Percentiles rank a stretch among this genome's conserved stretches.
phyloP scores from a whole-genome alignment of 2,113 vertebrate genomes.

The Notothenia rossii region DNA sequence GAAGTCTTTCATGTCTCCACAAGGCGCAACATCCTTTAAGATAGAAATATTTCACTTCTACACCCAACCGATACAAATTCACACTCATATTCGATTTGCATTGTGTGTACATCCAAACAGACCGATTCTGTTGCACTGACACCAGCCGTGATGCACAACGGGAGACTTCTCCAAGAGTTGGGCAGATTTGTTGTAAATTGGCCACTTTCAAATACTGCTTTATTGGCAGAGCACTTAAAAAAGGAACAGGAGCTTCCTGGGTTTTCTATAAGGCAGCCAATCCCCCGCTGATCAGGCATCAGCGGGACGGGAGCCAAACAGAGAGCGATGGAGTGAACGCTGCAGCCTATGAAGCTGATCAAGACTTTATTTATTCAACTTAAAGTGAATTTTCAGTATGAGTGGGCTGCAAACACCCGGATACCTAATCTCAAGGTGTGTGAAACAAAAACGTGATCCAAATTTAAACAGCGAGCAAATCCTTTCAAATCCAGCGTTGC shows the following conservation, averaged over 20 bases:
- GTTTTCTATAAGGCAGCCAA: conserved; percentile 39
- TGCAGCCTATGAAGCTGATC: conserved; percentile 48
- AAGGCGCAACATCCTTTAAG: neutral
- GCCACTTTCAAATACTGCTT: conserved; percentile 38
- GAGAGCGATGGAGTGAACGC: conserved; percentile 13
- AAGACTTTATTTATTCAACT: conserved; percentile 61
- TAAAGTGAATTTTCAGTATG: conserved; percentile 64
- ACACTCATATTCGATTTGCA: neutral
- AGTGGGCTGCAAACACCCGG: conserved; percentile 51
- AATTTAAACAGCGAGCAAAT: conserved; percentile 51
- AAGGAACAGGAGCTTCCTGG: conserved; percentile 22
- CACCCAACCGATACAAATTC: neutral
- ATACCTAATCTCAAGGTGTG: conserved; percentile 54
- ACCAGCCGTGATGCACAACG: conserved; percentile 20
- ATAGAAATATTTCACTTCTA: neutral
- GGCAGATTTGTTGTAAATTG: conserved; percentile 36
- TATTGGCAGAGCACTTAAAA: conserved; percentile 37
- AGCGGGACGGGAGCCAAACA: conserved; percentile 26
- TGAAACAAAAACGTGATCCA: conserved; percentile 51
- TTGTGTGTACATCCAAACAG: neutral
- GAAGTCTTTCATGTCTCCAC: neutral
- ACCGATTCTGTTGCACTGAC: neutral
- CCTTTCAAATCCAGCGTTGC: conserved; percentile 30
- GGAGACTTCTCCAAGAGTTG: conserved; percentile 24
- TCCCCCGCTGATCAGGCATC: conserved; percentile 36